These are phyloP conservation scores for Polyommatus icarus DNA, from an alignment of 2,888 invertebrate genomes.

Conservation along the genomic window DNA sequence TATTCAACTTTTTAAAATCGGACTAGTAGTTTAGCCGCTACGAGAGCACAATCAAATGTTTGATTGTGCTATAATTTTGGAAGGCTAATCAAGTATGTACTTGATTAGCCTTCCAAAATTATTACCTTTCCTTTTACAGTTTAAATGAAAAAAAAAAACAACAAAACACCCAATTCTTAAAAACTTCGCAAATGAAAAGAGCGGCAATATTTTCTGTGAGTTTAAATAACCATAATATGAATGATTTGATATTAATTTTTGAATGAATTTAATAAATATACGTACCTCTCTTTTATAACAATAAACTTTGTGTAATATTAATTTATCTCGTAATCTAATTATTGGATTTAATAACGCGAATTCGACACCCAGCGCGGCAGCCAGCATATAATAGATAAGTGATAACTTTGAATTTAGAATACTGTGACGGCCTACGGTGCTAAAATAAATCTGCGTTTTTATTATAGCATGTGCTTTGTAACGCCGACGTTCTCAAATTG, in stretches of 20 bases:
- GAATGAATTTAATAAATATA: not conserved
- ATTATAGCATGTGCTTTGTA: not conserved
- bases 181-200: not conserved
- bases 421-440: not conserved
- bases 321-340: not conserved
- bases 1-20: too few species aligned
- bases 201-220: not conserved
- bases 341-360: too few species aligned
- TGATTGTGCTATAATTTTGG: too few species aligned
- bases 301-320: not conserved
- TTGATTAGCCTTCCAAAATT: too few species aligned
- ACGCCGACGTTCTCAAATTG: not conserved
- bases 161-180: not conserved
- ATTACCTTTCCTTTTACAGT: too few species aligned
- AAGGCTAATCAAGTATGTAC: too few species aligned
- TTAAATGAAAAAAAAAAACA: too few species aligned
- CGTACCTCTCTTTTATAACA: not conserved
- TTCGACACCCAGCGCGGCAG: not conserved
- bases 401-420: not conserved
- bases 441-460: not conserved
- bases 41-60: too few species aligned
- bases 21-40: too few species aligned
- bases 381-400: not conserved
- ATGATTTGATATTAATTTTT: too few species aligned
- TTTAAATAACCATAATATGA: not conserved